Base-by-base conservation (phyloP, 2,888 invertebrate genomes). In the Physocephala rufipes region DNA sequence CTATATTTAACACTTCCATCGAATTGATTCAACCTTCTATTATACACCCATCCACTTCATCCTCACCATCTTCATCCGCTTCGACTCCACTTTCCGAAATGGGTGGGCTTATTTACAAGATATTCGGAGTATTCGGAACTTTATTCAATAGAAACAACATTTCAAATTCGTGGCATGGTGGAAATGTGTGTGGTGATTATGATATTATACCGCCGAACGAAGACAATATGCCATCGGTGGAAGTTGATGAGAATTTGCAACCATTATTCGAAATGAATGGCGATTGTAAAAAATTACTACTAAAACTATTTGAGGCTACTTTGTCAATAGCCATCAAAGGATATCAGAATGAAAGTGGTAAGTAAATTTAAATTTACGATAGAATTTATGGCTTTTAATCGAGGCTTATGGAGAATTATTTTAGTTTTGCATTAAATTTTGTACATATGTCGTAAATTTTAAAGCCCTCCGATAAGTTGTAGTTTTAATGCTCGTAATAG, bases 221-320 rank as follows among this genome's bases (percentile, higher is more conserved):
- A 45, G 61, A 19, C 13, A 72, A 70, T 45, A 71, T 9, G 9
- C 9, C 36, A 36, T 36, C 36, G 36, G 36, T 36, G 36, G 5
- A 9, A 36, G 49, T 36, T 51, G 51, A 19, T 28, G 66, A 66
- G 12, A 62, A 61, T 16, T 62, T 61, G 51, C 2, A 28, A 28
- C 63, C 36, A 51, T n/a, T 68, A 21, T 62, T 49, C 49, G 62
- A 68, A 26, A 47, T 61, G 30, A 78, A 81, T 72, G 79, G 80
- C 21, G 83, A 84, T 67, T 82, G 83, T 74, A 85, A 83, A 76
- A 83, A 82, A 71, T 78, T 82, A 59, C 72, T 85, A 58, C 73
- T 86, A 24, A 84, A 85, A 76, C 78, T 86, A 53, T 86, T 86
- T 73, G 86, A 86, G 74, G 82, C 82, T 51, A 82, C 84, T 70